Evolutionary conservation across 2,888 invertebrate species (phyloP).

Genomic region (Resseliella maxima): DNA sequence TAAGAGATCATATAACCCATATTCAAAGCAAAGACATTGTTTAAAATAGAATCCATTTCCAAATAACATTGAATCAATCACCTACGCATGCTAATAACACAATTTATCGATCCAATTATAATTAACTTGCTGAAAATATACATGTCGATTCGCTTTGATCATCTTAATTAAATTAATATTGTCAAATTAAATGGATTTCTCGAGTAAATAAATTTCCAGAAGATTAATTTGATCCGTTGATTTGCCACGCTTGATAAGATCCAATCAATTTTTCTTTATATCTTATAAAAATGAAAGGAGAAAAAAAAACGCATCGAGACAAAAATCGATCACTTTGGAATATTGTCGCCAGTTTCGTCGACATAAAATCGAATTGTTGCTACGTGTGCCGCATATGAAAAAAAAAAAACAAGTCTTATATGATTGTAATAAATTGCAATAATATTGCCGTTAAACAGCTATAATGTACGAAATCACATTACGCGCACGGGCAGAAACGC

Average conservation of each 20-base stretch:
- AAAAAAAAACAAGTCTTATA: neutral
- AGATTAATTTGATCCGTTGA: slow-evolving; percentile 1
- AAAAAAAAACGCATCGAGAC: neutral
- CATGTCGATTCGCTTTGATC: neutral
- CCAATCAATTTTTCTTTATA: neutral
- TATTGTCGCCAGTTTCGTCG: slow-evolving; percentile 25
- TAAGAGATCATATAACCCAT: neutral
- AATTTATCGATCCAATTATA: neutral
- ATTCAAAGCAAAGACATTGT: neutral
- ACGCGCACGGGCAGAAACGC: neutral
- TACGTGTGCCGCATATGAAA: slow-evolving; percentile 16
- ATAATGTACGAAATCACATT: slow-evolving; percentile 17
- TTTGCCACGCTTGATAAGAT: neutral
- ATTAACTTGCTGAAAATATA: neutral
- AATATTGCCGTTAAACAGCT: slow-evolving; percentile 28
- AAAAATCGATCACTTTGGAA: slow-evolving; percentile 7
- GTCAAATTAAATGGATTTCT: slow-evolving; percentile 14
- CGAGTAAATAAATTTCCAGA: slow-evolving; percentile 9
- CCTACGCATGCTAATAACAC: slow-evolving; percentile 13
- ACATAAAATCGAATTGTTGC: neutral
- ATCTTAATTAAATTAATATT: neutral
- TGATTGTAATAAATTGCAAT: slow-evolving; percentile 44
- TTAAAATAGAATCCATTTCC: neutral
- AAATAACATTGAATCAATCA: neutral
- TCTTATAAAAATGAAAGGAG: neutral